Percentiles rank a stretch among this genome's conserved stretches.
Conservation (phyloP, 2,888 invertebrate species). For the Capitulum mitella region DNA sequence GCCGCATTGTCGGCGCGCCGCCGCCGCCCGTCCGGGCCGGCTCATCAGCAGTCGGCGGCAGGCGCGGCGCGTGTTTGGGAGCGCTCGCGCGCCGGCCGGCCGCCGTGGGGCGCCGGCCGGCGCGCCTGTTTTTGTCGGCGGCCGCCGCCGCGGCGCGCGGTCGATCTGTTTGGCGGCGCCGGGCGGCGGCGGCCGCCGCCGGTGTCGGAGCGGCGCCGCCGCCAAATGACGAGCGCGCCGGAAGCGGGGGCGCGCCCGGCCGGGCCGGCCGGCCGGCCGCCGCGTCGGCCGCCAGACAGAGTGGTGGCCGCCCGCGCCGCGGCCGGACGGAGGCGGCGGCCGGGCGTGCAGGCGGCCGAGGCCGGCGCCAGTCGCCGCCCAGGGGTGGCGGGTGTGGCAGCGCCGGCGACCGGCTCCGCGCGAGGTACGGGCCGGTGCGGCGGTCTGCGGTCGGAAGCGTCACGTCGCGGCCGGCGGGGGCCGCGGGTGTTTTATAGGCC, state of each 20-base stretch:
- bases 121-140: neutral
- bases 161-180: neutral
- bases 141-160: neutral
- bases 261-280: conserved; percentile 25
- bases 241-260: conserved; percentile 25
- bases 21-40: neutral
- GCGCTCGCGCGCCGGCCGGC: neutral
- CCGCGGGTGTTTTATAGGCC: too few relatives aligned
- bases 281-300: neutral
- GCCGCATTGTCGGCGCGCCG: neutral
- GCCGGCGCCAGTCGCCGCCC: too few relatives aligned
- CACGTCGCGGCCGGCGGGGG: too few relatives aligned
- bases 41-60: conserved; percentile 11
- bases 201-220: neutral
- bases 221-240: conserved; percentile 14
- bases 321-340: neutral
- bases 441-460: too few relatives aligned
- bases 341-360: too few relatives aligned
- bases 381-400: neutral
- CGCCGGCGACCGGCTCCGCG: neutral
- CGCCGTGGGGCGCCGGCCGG: neutral
- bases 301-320: conserved; percentile 34
- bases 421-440: too few relatives aligned
- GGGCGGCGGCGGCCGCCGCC: neutral
- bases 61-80: conserved; percentile 17